Evolutionary conservation across 2,113 vertebrate species (phyloP).

Genomic region (Neodontobutis hainanensis): DNA sequence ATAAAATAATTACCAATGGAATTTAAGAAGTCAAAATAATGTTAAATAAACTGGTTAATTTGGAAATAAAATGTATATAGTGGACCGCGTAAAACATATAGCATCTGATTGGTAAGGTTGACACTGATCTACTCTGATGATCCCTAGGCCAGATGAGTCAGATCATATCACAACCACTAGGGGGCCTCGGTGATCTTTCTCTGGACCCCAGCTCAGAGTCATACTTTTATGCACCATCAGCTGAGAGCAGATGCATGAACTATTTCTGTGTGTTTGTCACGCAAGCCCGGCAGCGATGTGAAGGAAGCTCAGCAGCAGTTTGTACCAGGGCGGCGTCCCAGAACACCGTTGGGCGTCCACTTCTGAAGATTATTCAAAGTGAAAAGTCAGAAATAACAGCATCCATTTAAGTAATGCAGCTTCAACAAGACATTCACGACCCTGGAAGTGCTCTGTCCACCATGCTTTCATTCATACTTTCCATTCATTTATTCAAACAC

Average conservation of each 20-base stretch:
- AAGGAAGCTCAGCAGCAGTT: slow-evolving; percentile 3
- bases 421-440: not conserved
- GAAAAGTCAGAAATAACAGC: not conserved
- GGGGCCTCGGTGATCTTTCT: slow-evolving; percentile 33
- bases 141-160: no score
- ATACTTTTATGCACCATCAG: slow-evolving; percentile 41
- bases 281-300: slow-evolving; percentile 44
- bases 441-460: not conserved
- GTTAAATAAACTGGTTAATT: no score
- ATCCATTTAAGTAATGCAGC: slow-evolving; percentile 24
- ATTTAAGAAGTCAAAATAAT: no score
- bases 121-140: no score
- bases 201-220: slow-evolving; percentile 17
- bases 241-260: slow-evolving; percentile 43
- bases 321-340: slow-evolving; percentile 13
- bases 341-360: slow-evolving; percentile 30
- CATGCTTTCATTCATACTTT: slow-evolving; percentile 1
- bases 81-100: no score
- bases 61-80: no score
- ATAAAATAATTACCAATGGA: no score
- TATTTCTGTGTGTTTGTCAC: slow-evolving; percentile 57
- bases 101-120: no score
- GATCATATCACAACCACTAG: slow-evolving; percentile 32
- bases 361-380: slow-evolving; percentile 27
- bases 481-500: slow-evolving; percentile 8